Evolutionary conservation across 2,888 invertebrate species (phyloP).

Genomic region (Geophilus truncorum): DNA sequence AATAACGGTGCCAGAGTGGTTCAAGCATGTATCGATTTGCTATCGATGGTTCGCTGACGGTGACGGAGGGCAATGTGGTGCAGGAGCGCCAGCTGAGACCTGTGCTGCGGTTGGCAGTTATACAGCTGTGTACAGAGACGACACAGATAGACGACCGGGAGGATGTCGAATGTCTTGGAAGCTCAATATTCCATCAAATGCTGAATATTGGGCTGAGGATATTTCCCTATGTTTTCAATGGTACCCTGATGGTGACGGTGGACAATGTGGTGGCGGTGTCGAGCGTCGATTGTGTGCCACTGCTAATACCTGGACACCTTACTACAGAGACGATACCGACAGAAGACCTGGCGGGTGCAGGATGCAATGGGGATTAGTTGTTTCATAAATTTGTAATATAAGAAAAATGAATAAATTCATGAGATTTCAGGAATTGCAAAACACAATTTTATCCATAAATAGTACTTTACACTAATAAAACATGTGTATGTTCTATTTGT

Average conservation of each 20-base stretch:
- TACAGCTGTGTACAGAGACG: constrained; percentile 35
- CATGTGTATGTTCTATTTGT: neutral
- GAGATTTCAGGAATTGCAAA: neutral
- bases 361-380: constrained; percentile 34
- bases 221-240: constrained; percentile 32
- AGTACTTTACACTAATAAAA: neutral
- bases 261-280: constrained; percentile 36
- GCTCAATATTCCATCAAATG: neutral
- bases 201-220: constrained; percentile 21
- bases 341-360: constrained; percentile 35
- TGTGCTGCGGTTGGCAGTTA: constrained; percentile 30
- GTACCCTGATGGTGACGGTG: constrained; percentile 39
- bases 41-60: constrained; percentile 35
- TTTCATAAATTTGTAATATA: neutral
- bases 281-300: constrained; percentile 33
- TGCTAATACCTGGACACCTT: constrained; percentile 29
- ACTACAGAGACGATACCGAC: constrained; percentile 36
- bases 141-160: constrained; percentile 33
- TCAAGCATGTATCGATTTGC: constrained; percentile 30
- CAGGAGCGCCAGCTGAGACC: constrained; percentile 30
- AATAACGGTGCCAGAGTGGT: constrained; percentile 19
- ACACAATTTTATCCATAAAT: constrained; percentile 4
- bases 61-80: constrained; percentile 35
- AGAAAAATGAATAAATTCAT: neutral
- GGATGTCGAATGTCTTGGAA: constrained; percentile 36